Percentiles rank a stretch among this genome's conserved stretches.
phyloP scores from a whole-genome alignment of 2,888 invertebrate species.

The Agrotis segetum region DNA sequence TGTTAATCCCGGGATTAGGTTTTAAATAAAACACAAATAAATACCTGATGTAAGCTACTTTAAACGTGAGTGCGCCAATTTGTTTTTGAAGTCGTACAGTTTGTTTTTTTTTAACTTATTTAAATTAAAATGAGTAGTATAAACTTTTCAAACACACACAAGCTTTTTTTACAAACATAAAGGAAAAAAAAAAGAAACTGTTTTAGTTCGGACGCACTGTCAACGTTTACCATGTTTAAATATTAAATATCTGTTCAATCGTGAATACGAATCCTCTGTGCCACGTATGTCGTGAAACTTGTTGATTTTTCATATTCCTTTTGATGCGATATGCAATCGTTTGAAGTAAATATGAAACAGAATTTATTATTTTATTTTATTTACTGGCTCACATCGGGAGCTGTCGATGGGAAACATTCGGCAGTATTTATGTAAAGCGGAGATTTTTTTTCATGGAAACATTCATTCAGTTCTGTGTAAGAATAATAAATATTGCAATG shows the following conservation, averaged over 20 bases:
- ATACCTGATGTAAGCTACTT: neutral
- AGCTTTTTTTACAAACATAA: neutral
- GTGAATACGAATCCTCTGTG: conserved; percentile 37
- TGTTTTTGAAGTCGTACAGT: conserved; percentile 13
- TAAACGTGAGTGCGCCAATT: neutral
- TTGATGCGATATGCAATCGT: conserved; percentile 70
- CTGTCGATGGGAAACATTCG: conserved; percentile 31
- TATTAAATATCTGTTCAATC: conserved; percentile 48
- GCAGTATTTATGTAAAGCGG: conserved; percentile 31
- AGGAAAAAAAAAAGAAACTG: conserved; percentile 16
- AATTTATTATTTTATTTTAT: conserved; percentile 69
- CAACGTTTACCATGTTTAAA: conserved; percentile 52
- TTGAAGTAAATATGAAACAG: conserved; percentile 69
- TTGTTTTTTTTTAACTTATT: too few species aligned
- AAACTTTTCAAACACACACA: conserved; percentile 2
- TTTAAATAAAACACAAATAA: conserved; percentile 8
- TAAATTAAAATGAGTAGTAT: too few species aligned
- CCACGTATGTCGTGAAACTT: conserved; percentile 58
- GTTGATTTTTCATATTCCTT: conserved; percentile 68
- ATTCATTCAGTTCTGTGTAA: conserved; percentile 22
- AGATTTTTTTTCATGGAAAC: conserved; percentile 41
- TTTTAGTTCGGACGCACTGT: conserved; percentile 34
- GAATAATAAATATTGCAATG: conserved; percentile 19
- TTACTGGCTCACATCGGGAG: conserved; percentile 43
- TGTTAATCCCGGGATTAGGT: neutral